A percentile compares a stretch with the other conserved stretches of the same genome.
phyloP scores from a whole-genome alignment of 2,797 vertebrate genomes.

The Liparis tanakae region DNA sequence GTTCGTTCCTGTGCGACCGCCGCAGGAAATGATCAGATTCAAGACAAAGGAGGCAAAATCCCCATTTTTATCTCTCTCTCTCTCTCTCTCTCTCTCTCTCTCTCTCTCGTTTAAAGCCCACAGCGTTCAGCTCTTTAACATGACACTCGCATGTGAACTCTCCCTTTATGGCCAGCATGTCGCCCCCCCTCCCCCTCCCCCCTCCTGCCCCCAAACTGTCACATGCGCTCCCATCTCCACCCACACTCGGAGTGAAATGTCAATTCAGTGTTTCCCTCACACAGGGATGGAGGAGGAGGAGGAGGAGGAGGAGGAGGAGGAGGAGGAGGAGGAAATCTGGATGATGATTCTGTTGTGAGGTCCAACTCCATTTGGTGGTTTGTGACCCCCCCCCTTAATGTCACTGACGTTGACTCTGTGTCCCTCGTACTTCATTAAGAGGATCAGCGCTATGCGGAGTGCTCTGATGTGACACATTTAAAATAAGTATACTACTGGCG shows the following conservation, averaged over 20 bases:
- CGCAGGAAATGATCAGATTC: slow-evolving; percentile 27
- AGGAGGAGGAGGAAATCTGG: no score
- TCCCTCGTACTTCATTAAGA: slow-evolving; percentile 1
- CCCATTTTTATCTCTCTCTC: background rate
- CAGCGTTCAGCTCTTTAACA: slow-evolving; percentile 34
- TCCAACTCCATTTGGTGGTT: background rate
- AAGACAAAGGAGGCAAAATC: slow-evolving; percentile 1
- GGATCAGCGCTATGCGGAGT: background rate
- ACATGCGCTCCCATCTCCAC: slow-evolving; percentile 72
- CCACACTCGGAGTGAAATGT: slow-evolving; percentile 62
- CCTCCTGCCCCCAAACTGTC: slow-evolving; percentile 81
- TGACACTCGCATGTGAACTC: slow-evolving; percentile 59
- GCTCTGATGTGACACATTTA: background rate
- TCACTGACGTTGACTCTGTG: background rate
- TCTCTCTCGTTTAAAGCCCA: background rate
- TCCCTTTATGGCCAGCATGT: slow-evolving; percentile 64
- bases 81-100: background rate
- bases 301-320: no score
- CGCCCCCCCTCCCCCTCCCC: slow-evolving; percentile 35
- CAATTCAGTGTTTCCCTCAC: slow-evolving; percentile 64
- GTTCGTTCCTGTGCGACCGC: slow-evolving; percentile 27
- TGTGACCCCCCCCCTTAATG: no score
- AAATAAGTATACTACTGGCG: background rate
- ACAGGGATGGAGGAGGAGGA: no score
- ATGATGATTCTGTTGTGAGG: slow-evolving; percentile 1